Base-by-base conservation (phyloP, 2,888 invertebrate species). In the Odontothrips loti region DNA sequence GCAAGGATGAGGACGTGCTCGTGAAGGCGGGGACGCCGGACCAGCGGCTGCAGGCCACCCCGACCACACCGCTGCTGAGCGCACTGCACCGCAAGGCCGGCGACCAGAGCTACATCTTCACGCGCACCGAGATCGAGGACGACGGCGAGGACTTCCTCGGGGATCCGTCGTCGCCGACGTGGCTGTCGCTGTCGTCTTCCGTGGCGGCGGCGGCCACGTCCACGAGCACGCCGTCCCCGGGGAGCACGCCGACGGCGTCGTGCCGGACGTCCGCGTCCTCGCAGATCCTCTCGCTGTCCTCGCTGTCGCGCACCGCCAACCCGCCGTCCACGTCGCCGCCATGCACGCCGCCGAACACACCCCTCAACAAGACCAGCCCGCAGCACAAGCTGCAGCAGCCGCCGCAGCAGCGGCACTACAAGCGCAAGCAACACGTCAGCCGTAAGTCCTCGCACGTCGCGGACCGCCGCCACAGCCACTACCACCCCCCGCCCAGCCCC, bases 1-100 rank as follows among this genome's bases (percentile, higher is more conserved):
- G 94, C 86, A 90, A 94, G 87, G 93, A 93, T 85, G 81, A 81
- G 27, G 68, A 75, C 68, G 68, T 75, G 68, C 27, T 75, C 48
- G 47, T 47, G 82, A 84, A 83, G 83, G 85, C 47, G 83, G 83
- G 17, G 82, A 84, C 84, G 84, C 83, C 83, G 83, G 80, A 47
- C 81, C 81, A n/a, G 81, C 82, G 20, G 83, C 68, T 87, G 23
- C 87, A 87, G 82, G 87, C 87, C 20, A 83, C 85, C 47, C 86
- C 86, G 9, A 82, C 85, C 68, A 85, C 85, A 34, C 88, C 86
- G 17, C 87, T 85, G 81, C 68, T 75, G 68, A 75, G 68, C 68
- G 68, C 68, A 9, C 68, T 75, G 68, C 68, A 75, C 68, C 68
- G 68, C 68, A 23, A 27, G 68, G 12, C 68, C 6, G 68, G 68